Evolutionary conservation across 2,888 invertebrate species (phyloP).

Genomic region (Tipula unca): DNA sequence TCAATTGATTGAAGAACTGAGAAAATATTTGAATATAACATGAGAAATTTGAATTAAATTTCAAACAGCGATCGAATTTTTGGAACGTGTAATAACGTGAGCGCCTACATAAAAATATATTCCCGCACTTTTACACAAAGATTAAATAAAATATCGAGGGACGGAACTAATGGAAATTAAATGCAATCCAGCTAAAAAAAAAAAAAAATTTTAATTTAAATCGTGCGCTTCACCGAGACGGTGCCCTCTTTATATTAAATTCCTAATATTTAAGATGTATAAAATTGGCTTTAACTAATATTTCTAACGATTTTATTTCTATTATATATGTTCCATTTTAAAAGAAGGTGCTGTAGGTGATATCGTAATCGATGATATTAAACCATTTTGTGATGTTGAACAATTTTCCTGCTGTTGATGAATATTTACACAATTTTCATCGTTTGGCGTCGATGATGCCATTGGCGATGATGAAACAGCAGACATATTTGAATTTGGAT

Average conservation of each 20-base stretch:
- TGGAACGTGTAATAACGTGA: no score
- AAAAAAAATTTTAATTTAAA: not conserved
- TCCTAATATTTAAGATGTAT: not conserved
- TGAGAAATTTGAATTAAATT: no score
- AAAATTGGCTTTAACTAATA: not conserved
- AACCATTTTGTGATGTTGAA: constrained; percentile 31
- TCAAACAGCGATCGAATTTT: no score
- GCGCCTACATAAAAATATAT: no score
- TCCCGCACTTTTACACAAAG: no score
- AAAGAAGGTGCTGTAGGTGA: constrained; percentile 38
- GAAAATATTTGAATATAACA: no score
- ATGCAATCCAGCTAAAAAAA: not conserved
- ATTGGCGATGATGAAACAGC: constrained; percentile 21
- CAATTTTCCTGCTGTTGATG: constrained; percentile 17
- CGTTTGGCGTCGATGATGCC: constrained; percentile 24
- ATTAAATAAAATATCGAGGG: not conserved
- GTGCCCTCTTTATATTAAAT: not conserved
- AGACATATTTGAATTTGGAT: constrained; percentile 25
- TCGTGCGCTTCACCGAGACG: not conserved
- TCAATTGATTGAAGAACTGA: no score
- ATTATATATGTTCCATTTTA: constrained; percentile 38
- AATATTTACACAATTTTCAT: constrained; percentile 20
- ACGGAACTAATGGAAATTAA: not conserved
- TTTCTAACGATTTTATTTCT: not conserved
- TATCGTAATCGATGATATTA: constrained; percentile 39